Evolutionary conservation across 2,888 invertebrate genomes (phyloP), one percentile per base, ranked within the genome.

Genomic region (Artemia sinica): DNA sequence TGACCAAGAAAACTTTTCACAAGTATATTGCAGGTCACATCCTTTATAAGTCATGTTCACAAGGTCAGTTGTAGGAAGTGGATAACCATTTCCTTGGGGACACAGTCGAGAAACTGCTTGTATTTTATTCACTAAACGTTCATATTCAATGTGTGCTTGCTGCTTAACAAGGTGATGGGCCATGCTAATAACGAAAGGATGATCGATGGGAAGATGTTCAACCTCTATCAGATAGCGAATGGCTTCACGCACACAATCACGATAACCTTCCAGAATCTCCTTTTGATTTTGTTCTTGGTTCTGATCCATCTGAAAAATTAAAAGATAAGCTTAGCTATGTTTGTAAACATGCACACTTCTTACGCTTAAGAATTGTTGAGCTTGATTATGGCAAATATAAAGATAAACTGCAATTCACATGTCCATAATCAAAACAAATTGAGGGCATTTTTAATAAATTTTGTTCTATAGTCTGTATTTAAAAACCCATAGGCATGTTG

Each of bases 191-290:
- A 76, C 75, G 8, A 75, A 74, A 6, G 76, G 76, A 71, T 76
- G 75, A 28, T 73, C 72, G 66, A 72, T 72, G 0, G 75, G 73
- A 69, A 74, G 75, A 50, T 73, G 71, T 72, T 76, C 76, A 67
- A 74, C 75, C 67, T 76, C 75, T 41, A 74, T 73, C 28, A 76
- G 73, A 69, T 74, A 76, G 65, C 75, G 71, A 18, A 75, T 71
- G 0, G 76, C 75, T 70, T 76, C 76, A 66, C 74, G 72, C 75
- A 75, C 75, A 68, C 76, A 76, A 71, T 75, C 75, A 68, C 73
- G 74, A 71, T 76, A 76, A 11, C 76, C 76, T 51, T 74, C 75
- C 41, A 74, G 73, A 67, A 75, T 41, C 12, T 13, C 48, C 18
- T 67, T 49, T 41, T 67, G 41, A 41, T 41, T 41, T 6, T 41